Conservation (phyloP, 2,113 vertebrate species). For the Poeciliopsis turrubarensis region DNA sequence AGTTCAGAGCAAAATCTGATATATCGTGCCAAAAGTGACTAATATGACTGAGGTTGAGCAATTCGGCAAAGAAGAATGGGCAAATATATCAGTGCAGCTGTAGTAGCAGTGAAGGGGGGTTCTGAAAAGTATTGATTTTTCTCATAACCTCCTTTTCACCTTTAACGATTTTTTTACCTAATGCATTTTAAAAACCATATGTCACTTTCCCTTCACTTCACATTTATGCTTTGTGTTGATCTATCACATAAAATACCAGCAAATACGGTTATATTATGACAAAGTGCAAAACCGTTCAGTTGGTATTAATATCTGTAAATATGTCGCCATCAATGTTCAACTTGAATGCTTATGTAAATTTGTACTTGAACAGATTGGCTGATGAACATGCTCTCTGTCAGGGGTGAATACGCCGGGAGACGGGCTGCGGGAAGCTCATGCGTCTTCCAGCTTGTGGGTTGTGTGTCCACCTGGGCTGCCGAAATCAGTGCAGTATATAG, state of each 20-base stretch:
- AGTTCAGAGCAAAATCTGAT: too few relatives aligned
- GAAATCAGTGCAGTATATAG: not conserved
- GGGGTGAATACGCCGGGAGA: conserved; percentile 7
- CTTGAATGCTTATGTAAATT: not conserved
- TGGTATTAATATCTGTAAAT: not conserved
- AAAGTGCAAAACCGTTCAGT: not conserved
- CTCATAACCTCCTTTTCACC: too few relatives aligned
- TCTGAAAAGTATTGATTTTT: too few relatives aligned
- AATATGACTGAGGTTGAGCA: too few relatives aligned
- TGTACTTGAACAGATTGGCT: conserved; percentile 11
- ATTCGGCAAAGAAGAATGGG: too few relatives aligned
- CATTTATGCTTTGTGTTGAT: not conserved
- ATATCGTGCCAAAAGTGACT: too few relatives aligned
- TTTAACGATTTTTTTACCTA: too few relatives aligned
- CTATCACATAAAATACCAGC: not conserved
- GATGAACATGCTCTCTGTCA: conserved; percentile 30
- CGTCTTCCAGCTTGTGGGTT: conserved; percentile 2
- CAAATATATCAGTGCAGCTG: too few relatives aligned
- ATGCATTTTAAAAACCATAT: too few relatives aligned
- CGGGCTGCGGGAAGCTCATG: conserved; percentile 24
- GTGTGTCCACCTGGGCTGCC: not conserved
- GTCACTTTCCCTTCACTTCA: too few relatives aligned
- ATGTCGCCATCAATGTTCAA: not conserved
- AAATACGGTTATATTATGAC: not conserved
- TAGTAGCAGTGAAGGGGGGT: too few relatives aligned